These are phyloP conservation scores for Nibea coibor DNA, from an alignment of 2,113 vertebrate species.

Conservation along the genomic window DNA sequence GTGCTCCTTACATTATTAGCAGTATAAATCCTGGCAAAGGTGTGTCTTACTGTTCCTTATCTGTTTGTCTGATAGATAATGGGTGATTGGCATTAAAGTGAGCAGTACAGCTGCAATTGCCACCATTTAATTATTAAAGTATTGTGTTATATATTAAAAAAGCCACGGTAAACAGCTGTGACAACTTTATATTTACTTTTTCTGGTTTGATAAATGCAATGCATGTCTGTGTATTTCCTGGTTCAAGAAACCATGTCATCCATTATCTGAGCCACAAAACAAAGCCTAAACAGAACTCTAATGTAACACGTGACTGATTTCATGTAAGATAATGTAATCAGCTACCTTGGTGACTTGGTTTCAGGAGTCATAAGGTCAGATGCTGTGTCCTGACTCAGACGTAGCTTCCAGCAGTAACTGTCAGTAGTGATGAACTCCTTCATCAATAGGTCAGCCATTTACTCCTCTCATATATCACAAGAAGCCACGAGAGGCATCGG, in stretches of 20 bases:
- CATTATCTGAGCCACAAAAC: not conserved
- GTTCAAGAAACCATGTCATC: not conserved
- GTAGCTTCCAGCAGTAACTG: slow-evolving; percentile 44
- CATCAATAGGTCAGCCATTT: slow-evolving; percentile 52
- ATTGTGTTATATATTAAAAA: not conserved
- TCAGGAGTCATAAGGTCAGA: slow-evolving; percentile 62
- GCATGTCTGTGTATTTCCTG: not conserved
- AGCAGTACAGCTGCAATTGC: not conserved
- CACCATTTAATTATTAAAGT: too few relatives aligned
- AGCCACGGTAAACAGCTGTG: not conserved
- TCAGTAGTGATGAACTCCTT: slow-evolving; percentile 58
- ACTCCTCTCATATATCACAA: slow-evolving; percentile 48
- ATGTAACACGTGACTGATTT: slow-evolving; percentile 16
- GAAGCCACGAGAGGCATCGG: slow-evolving; percentile 16
- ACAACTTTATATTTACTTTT: not conserved
- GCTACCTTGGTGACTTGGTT: slow-evolving; percentile 7
- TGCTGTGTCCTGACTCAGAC: slow-evolving; percentile 19
- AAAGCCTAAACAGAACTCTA: not conserved
- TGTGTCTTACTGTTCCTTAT: not conserved
- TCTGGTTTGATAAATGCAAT: not conserved
- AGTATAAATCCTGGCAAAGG: not conserved
- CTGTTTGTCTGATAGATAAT: not conserved
- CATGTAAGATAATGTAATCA: slow-evolving; percentile 36
- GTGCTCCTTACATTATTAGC: not conserved
- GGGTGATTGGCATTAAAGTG: not conserved